These are phyloP conservation scores for Chrysolina oricalcia DNA, from an alignment of 2,888 invertebrate genomes.

Conservation along the genomic window DNA sequence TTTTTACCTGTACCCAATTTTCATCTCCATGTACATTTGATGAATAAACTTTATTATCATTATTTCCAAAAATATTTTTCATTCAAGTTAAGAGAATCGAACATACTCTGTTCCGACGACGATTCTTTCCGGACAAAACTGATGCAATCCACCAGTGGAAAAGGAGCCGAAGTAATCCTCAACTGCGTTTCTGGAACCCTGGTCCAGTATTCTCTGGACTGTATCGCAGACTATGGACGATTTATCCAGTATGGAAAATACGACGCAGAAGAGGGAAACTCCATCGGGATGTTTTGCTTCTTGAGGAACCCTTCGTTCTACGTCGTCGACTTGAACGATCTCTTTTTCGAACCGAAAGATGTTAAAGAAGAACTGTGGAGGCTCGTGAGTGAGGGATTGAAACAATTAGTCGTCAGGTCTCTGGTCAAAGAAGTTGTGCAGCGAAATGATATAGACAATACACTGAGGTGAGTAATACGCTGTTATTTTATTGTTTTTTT, in stretches of 20 bases:
- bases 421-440: constrained; percentile 78
- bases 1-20: too few species aligned
- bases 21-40: too few species aligned
- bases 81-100: constrained; percentile 63
- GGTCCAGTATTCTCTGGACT: constrained; percentile 80
- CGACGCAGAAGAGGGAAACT: constrained; percentile 81
- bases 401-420: constrained; percentile 79
- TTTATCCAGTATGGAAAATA: constrained; percentile 91
- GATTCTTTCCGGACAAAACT: constrained; percentile 90
- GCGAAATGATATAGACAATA: constrained; percentile 78
- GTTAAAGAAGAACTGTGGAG: constrained; percentile 75
- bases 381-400: constrained; percentile 79
- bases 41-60: too few species aligned
- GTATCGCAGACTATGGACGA: constrained; percentile 77
- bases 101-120: constrained; percentile 70
- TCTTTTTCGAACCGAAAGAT: constrained; percentile 74
- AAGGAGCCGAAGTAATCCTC: constrained; percentile 91
- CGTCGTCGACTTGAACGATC: constrained; percentile 82
- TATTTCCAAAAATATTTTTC: background rate
- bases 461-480: constrained; percentile 74
- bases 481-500: too few species aligned
- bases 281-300: constrained; percentile 82
- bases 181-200: constrained; percentile 95
- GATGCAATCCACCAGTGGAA: constrained; percentile 85
- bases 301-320: constrained; percentile 86